Base-by-base conservation (phyloP, 2,113 vertebrate genomes). In the Stegastes partitus region DNA sequence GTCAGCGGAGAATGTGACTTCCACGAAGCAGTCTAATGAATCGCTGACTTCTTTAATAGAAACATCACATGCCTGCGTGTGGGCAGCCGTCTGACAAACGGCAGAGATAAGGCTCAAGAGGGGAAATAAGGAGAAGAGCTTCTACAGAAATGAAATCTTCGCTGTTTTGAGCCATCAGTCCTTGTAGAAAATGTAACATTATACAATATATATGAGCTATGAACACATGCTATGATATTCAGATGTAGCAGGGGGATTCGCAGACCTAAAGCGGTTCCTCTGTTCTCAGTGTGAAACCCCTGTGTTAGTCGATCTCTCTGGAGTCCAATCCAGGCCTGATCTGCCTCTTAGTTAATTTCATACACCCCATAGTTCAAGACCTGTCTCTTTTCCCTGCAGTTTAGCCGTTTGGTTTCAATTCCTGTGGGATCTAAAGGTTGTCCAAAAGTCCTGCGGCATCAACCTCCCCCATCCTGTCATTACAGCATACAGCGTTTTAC, bases 1-100 rank as follows among this genome's bases (percentile, higher is more conserved):
- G 72, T 79, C 68, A 79, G 47, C 4, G 39, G 55, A 68, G 25
- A 80, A 77, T 89, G 77, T 78, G 88, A 85, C 53, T 86, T 82
- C 55, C 49, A 62, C 0, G 5, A 76, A 79, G 74, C 11, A 12
- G 45, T 12, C 39, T 37, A 16, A 64, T 0, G 5, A 78, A n/a
- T 81, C 65, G 68, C 62, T 83, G 79, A 86, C 64, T 69, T 70
- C 56, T 79, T 42, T n/a, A 26, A 71, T 57, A 39, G 64, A 80
- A 34, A 62, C 53, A 74, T 89, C 78, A 76, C 69, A 77, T 72
- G 79, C 11, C 26, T 44, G 22, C 76, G 21, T 71, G 67, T 83
- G 55, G 66, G 72, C 65, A 70, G 54, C 34, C n/a, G 37, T 56
- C 28, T 72, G 65, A 82, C 28, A 55, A 66, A 76, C 26, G 2